Evolutionary conservation across 1,140 invertebrate species (phyloP).

Genomic region (Drosophila insularis): DNA sequence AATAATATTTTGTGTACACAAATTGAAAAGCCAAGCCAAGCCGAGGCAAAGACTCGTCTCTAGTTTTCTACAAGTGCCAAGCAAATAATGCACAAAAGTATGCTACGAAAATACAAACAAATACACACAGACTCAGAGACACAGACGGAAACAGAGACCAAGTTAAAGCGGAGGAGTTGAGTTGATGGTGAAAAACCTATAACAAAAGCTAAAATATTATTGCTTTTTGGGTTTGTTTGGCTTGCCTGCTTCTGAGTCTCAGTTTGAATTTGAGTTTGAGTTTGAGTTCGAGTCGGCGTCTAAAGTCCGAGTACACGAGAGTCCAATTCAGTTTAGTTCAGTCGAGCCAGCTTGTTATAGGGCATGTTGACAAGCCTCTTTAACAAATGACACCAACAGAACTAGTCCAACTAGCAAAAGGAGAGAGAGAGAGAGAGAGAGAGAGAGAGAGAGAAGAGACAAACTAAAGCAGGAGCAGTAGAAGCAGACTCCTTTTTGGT

Average conservation of each 20-base stretch:
- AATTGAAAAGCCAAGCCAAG: constrained; percentile 72
- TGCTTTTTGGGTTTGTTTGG: constrained; percentile 56
- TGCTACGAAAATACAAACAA: constrained; percentile 78
- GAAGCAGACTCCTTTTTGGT: constrained; percentile 49
- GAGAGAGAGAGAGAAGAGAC: neutral
- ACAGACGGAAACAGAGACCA: too few species aligned
- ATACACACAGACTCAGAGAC: constrained; percentile 15
- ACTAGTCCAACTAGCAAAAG: constrained; percentile 19
- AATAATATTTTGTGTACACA: constrained; percentile 77
- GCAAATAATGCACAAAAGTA: constrained; percentile 78
- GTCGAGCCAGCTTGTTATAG: constrained; percentile 74
- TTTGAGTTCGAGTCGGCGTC: constrained; percentile 6
- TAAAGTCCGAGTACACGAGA: constrained; percentile 11
- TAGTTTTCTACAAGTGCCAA: constrained; percentile 72
- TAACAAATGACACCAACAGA: constrained; percentile 81
- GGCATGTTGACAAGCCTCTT: constrained; percentile 81
- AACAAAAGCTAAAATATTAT: constrained; percentile 80
- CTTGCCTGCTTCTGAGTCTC: constrained; percentile 13
- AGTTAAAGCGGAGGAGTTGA: constrained; percentile 7
- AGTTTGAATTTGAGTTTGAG: constrained; percentile 3
- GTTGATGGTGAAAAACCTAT: constrained; percentile 57
- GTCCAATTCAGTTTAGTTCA: constrained; percentile 14
- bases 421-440: too few species aligned
- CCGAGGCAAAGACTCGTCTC: constrained; percentile 12
- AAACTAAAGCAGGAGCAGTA: constrained; percentile 15